Percentiles rank a stretch among this genome's conserved stretches.
Evolutionary conservation across 2,888 invertebrate genomes (phyloP).

Genomic region (Andrena haemorrhoa): DNA sequence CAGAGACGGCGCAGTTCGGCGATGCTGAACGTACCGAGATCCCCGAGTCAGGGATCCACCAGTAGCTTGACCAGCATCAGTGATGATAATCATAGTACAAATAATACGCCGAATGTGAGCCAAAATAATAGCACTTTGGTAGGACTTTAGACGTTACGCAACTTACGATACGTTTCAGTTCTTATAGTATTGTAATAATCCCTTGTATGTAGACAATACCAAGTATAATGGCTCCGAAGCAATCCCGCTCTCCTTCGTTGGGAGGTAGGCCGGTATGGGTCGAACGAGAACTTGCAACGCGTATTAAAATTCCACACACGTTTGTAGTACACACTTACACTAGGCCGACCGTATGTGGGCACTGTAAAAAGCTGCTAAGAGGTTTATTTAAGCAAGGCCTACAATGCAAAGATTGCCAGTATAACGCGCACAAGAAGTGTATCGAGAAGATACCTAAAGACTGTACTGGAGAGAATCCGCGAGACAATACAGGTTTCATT

Average conservation of each 20-base stretch:
- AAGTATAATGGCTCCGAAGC: slow-evolving; percentile 85
- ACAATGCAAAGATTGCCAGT: slow-evolving; percentile 98
- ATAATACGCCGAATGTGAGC: slow-evolving; percentile 84
- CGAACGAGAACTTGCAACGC: slow-evolving; percentile 89
- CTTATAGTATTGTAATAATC: slow-evolving; percentile 30
- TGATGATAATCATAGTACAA: slow-evolving; percentile 86
- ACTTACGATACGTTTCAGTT: slow-evolving; percentile 19
- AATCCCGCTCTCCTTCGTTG: slow-evolving; percentile 90
- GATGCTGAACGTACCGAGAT: slow-evolving; percentile 86
- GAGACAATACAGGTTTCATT: slow-evolving; percentile 85
- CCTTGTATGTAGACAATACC: slow-evolving; percentile 78
- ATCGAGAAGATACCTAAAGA: slow-evolving; percentile 95
- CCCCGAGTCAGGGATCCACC: slow-evolving; percentile 91
- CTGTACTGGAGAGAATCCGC: slow-evolving; percentile 92
- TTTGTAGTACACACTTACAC: slow-evolving; percentile 99
- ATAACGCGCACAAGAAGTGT: slow-evolving; percentile 98
- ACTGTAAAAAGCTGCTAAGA: slow-evolving; percentile 97
- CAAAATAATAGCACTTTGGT: slow-evolving; percentile 91
- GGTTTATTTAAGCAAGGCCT: slow-evolving; percentile 98
- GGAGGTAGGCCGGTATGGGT: slow-evolving; percentile 90
- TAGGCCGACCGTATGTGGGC: slow-evolving; percentile 97
- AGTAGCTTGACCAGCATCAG: slow-evolving; percentile 88
- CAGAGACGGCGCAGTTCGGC: slow-evolving; percentile 82
- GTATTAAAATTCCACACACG: slow-evolving; percentile 95
- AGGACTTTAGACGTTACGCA: slow-evolving; percentile 85